These are phyloP conservation scores for Hoplostethus atlanticus DNA, from an alignment of 2,797 vertebrate genomes.

Conservation along the genomic window DNA sequence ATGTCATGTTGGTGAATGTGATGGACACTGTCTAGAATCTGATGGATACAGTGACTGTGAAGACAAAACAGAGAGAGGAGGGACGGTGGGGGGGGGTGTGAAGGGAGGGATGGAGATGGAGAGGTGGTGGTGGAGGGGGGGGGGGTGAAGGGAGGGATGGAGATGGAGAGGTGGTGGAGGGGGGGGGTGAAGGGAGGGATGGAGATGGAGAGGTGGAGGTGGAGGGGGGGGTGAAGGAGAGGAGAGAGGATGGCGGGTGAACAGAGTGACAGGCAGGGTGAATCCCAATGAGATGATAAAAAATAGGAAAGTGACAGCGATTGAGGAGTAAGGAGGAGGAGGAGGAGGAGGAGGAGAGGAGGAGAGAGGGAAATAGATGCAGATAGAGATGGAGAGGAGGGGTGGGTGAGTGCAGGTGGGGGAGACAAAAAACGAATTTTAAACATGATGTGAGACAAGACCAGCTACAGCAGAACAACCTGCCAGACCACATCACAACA, in stretches of 20 bases:
- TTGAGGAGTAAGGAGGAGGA: conserved; percentile 1
- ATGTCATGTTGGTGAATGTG: conserved; percentile 94
- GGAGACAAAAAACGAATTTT: conserved; percentile 73
- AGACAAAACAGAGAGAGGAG: conserved; percentile 82
- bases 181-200: conserved; percentile 9
- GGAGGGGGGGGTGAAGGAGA: conserved; percentile 2
- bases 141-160: conserved; percentile 8
- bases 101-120: conserved; percentile 5
- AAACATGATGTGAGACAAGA: conserved; percentile 74
- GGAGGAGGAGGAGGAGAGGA: background rate
- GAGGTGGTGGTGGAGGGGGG: conserved; percentile 13
- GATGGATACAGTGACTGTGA: conserved; percentile 92
- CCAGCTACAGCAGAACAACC: conserved; percentile 66
- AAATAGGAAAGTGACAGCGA: conserved; percentile 28
- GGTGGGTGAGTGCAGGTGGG: conserved; percentile 37
- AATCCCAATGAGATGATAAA: background rate
- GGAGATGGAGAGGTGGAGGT: background rate
- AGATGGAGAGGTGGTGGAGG: background rate
- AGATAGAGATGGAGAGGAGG: conserved; percentile 26
- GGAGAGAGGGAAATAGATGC: conserved; percentile 24
- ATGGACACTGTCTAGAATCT: conserved; percentile 93
- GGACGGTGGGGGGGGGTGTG: conserved; percentile 28
- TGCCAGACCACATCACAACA: conserved; percentile 63
- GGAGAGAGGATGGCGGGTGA: conserved; percentile 30
- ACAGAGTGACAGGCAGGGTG: conserved; percentile 22